Conservation (phyloP, 2,888 invertebrate species). For the Drosophila eohydei region DNA sequence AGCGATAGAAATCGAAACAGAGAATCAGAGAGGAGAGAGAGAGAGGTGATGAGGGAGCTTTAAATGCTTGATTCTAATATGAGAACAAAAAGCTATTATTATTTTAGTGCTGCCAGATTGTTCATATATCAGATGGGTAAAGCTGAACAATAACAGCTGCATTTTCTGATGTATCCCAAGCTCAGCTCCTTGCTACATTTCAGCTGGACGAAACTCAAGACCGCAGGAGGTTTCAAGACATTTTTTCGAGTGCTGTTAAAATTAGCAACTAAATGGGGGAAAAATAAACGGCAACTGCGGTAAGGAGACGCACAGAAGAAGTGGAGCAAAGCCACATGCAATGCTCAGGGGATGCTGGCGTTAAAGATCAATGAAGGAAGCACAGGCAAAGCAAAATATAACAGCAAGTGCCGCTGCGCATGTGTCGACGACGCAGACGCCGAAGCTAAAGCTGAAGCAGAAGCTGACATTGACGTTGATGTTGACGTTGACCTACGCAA, state of each 20-base stretch:
- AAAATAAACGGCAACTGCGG: constrained; percentile 33
- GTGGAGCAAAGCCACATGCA: constrained; percentile 54
- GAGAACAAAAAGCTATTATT: background rate
- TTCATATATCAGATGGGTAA: background rate
- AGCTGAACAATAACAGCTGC: constrained; percentile 49
- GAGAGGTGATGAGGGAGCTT: background rate
- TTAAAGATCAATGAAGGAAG: constrained; percentile 76
- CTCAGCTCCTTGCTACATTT: constrained; percentile 40
- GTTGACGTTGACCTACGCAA: constrained; percentile 82
- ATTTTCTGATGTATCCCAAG: constrained; percentile 23
- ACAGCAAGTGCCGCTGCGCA: constrained; percentile 59
- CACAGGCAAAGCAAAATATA: constrained; percentile 31
- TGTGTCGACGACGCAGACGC: constrained; percentile 59
- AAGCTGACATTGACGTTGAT: constrained; percentile 24
- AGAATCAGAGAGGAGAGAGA: background rate
- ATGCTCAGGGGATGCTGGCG: constrained; percentile 61
- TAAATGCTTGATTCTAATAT: constrained; percentile 25
- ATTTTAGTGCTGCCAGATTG: constrained; percentile 12
- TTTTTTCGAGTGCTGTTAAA: constrained; percentile 66
- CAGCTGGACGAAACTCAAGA: constrained; percentile 68
- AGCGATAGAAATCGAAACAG: background rate
- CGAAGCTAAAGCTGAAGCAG: constrained; percentile 9
- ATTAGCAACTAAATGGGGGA: constrained; percentile 70
- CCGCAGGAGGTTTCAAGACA: constrained; percentile 81
- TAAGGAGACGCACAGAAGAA: constrained; percentile 27